Conservation (phyloP, 2,888 invertebrate genomes). For the Caenorhabditis sp. region DNA sequence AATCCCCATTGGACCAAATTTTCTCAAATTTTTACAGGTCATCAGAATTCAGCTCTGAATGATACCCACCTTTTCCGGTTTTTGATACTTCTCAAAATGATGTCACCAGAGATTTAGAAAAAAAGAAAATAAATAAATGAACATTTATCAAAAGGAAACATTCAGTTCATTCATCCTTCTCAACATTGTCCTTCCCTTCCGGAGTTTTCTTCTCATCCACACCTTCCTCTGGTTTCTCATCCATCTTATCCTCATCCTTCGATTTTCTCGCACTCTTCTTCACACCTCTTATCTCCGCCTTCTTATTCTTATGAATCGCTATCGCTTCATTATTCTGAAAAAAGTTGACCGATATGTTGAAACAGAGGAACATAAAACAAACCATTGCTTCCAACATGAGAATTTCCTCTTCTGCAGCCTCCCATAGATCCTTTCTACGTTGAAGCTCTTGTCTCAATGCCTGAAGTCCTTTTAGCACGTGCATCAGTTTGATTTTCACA, state of each 20-base stretch:
- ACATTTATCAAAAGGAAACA: not conserved
- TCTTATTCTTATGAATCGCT: not conserved
- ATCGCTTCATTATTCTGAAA: conserved; percentile 19
- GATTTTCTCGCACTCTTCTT: conserved; percentile 27
- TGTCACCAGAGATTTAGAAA: too few relatives aligned
- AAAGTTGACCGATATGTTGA: too few relatives aligned
- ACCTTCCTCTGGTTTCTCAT: not conserved
- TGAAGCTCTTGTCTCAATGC: conserved; percentile 26
- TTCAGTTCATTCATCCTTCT: conserved; percentile 6
- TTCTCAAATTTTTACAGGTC: too few relatives aligned
- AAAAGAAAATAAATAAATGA: too few relatives aligned
- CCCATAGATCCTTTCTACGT: conserved; percentile 28
- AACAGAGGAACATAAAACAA: too few relatives aligned
- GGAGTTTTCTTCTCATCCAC: not conserved
- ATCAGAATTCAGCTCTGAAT: too few relatives aligned
- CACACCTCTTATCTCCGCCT: not conserved
- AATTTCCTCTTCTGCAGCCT: conserved; percentile 46
- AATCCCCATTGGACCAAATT: too few relatives aligned
- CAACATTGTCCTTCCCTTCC: not conserved
- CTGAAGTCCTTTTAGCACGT: conserved; percentile 25
- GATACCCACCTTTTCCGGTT: too few relatives aligned
- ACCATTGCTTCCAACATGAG: conserved; percentile 42
- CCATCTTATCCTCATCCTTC: not conserved
- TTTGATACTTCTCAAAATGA: too few relatives aligned
- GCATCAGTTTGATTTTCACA: conserved; percentile 25